Evolutionary conservation across 2,888 invertebrate species (phyloP), one percentile per base, ranked within the genome.

Genomic region (Aromia moschata): DNA sequence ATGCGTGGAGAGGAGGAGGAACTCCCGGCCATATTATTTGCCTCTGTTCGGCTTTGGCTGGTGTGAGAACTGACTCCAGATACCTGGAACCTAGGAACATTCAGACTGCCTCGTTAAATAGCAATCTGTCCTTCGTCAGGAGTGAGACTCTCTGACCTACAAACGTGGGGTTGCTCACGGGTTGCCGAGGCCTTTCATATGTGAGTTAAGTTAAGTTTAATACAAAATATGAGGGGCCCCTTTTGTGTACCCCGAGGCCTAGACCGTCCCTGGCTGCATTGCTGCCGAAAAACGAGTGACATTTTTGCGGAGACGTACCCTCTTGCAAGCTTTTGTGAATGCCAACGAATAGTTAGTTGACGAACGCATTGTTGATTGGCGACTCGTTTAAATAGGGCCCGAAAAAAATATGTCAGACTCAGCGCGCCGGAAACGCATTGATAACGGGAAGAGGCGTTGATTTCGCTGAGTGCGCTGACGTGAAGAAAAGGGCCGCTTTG

Each of bases 281-380:
- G 43, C 9, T 16, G 38, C 10, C 31, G 54, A 37, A 58, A 41
- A 54, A 58, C 51, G 58, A 58, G 17, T 53, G 58, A 47, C 58
- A 46, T 40, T 52, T 58, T 36, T 18, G 31, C 38, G 47, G 9
- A 18, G 41, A 33, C 11, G 36, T n/a, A 30, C 41, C 57, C 53
- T 40, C 33, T 58, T 58, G 53, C 54, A 40, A 16, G 40, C n/a
- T 37, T 11, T 25, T 14, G 2, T 16, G 30, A 53, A 11, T 5
- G 14, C 30, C 16, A 52, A 52, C 41, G 52, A 41, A 40, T 52
- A n/a, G n/a, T n/a, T n/a, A 30, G 59, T 64, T 62, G 66, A 66
- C 66, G 64, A 64, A 57, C 60, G 56, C 45, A 61, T 63, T 54
- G 66, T 64, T 61, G 58, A 61, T n/a, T 53, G 46, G 53, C 55